Evolutionary conservation across 1,140 invertebrate genomes (phyloP).

Genomic region (Globodera ellingtonae): DNA sequence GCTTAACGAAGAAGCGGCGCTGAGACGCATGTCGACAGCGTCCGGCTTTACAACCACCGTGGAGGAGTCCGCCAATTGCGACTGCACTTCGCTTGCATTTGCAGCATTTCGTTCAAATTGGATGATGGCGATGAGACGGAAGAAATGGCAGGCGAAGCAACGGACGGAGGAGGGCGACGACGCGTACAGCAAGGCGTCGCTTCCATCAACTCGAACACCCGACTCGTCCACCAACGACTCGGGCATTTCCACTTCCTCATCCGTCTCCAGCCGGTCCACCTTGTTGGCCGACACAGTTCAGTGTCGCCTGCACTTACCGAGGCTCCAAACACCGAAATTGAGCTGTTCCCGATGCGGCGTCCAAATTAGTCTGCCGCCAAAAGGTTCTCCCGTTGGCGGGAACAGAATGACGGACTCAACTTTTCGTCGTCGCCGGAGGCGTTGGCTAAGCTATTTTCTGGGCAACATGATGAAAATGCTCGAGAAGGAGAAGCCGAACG

Average conservation of each 20-base stretch:
- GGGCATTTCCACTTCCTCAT: constrained; percentile 23
- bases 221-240: constrained; percentile 23
- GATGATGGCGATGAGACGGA: not conserved
- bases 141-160: not conserved
- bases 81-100: constrained; percentile 42
- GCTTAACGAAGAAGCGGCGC: not conserved
- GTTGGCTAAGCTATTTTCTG: constrained; percentile 18
- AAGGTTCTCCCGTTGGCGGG: not conserved
- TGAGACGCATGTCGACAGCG: constrained; percentile 1
- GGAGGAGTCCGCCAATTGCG: constrained; percentile 36
- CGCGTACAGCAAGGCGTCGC: constrained; percentile 11
- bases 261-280: constrained; percentile 11
- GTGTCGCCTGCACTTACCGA: not conserved
- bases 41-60: constrained; percentile 2
- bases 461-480: constrained; percentile 21
- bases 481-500: not conserved
- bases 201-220: not conserved
- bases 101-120: constrained; percentile 31
- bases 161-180: constrained; percentile 2
- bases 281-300: not conserved
- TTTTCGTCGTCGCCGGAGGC: constrained; percentile 13
- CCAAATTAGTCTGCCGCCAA: not conserved
- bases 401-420: not conserved
- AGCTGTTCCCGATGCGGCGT: not conserved
- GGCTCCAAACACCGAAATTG: not conserved